Base-by-base conservation (phyloP, 2,888 invertebrate genomes). In the Celastrina argiolus region DNA sequence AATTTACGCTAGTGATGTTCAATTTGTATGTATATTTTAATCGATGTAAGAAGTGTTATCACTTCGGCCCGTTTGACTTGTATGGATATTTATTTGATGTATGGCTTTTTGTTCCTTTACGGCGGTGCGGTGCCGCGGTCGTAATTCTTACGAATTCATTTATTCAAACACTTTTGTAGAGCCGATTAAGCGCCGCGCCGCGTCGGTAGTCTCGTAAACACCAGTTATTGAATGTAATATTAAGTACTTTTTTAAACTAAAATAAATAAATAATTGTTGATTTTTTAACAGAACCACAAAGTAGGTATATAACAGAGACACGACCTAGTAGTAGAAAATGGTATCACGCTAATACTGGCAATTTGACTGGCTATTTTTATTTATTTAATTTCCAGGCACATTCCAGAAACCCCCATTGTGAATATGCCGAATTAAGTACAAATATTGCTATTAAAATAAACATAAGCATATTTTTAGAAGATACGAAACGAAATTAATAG, bases 1-100 rank as follows among this genome's bases (percentile, higher is more conserved):
- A 51, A 51, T 51, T 26, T 5, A 51, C 22, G 22, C 18, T 45
- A 36, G 36, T 36, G 36, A 36, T 36, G 45, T 45, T 10, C 51
- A 51, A 51, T 51, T 51, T 51, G 22, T 51, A 51, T 51, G 51
- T 51, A 51, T 22, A 26, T 51, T 36, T 36, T 51, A 51, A 51
- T 51, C 22, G 12, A 51, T 51, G 51, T 26, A 31, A 31, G 31
- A 10, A 12, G 26, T 18, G 45, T 51, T 51, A 51, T 26, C 51
- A 51, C 51, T 51, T 51, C 45, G 10, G 10, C 18, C 18, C 18
- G 45, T 42, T 7, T 18, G 45, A 10, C 16, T 22, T 51, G 12
- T 14, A 51, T 22, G 51, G 36, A 36, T n/a, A n/a, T 36, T 36
- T 36, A 36, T 36, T 51, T 51, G 51, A 51, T 51, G 51, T 22